A percentile compares a stretch with the other conserved stretches of the same genome.
Conservation (phyloP, 2,797 vertebrate genomes). For the Mus caroli region DNA sequence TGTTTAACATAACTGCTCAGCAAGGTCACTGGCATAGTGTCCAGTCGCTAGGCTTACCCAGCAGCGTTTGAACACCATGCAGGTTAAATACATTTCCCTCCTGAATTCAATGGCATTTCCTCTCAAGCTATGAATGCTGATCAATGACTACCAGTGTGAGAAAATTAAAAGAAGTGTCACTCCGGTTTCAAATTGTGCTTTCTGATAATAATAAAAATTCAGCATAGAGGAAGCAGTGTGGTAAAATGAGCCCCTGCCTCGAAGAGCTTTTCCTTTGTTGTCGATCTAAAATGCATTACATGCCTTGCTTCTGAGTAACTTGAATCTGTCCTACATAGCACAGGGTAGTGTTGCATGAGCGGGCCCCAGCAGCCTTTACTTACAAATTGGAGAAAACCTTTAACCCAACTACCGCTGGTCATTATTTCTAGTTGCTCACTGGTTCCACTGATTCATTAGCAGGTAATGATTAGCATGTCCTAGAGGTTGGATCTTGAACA, state of each 20-base stretch:
- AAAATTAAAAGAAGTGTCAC: constrained; percentile 89
- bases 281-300: constrained; percentile 87
- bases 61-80: constrained; percentile 86
- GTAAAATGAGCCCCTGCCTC: constrained; percentile 84
- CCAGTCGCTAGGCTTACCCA: constrained; percentile 85
- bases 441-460: neutral
- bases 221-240: constrained; percentile 75
- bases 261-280: constrained; percentile 87
- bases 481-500: neutral
- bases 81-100: constrained; percentile 88
- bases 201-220: constrained; percentile 85
- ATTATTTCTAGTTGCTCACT: constrained; percentile 21
- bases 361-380: neutral
- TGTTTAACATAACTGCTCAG: constrained; percentile 87
- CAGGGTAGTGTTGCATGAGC: neutral
- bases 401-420: neutral
- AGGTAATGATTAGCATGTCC: neutral
- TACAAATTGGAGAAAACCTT: constrained; percentile 47
- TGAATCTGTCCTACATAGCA: constrained; percentile 82
- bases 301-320: constrained; percentile 85
- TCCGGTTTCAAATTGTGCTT: constrained; percentile 87
- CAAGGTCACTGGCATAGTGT: constrained; percentile 86
- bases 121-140: constrained; percentile 89
- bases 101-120: constrained; percentile 87
- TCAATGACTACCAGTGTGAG: constrained; percentile 87